Percentiles rank a stretch among this genome's conserved stretches.
These are phyloP conservation scores for Alectoris magna DNA, from an alignment of 2,797 vertebrate genomes.

Conservation along the genomic window DNA sequence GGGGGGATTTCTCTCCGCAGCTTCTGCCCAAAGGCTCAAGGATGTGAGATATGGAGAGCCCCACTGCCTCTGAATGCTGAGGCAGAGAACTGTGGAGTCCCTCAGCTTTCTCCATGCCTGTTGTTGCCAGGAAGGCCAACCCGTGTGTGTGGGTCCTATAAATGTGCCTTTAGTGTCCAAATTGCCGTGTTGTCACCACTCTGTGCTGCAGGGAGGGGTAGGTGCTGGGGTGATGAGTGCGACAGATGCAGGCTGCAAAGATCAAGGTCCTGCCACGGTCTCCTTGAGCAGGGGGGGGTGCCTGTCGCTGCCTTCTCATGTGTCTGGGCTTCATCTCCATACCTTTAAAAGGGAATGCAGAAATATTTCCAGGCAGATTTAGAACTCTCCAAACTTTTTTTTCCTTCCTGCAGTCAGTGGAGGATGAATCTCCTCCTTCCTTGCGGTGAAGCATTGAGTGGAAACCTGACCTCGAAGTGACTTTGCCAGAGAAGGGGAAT, in stretches of 20 bases:
- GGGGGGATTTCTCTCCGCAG: too few relatives aligned
- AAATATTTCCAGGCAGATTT: neutral
- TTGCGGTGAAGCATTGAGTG: neutral
- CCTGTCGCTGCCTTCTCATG: neutral
- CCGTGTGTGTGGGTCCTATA: neutral
- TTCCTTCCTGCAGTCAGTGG: neutral
- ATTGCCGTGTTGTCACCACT: neutral
- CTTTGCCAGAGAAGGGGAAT: neutral
- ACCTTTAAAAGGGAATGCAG: constrained; percentile 10
- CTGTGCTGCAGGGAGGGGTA: neutral
- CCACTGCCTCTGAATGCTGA: neutral
- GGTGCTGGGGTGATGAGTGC: neutral
- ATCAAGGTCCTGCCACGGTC: neutral
- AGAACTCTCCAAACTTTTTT: neutral
- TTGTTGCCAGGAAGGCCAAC: neutral
- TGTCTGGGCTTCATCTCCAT: constrained; percentile 6
- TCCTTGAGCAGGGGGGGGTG: neutral
- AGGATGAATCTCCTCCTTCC: neutral
- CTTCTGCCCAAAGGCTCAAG: too few relatives aligned
- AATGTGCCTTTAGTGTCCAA: neutral
- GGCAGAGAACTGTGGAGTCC: too few relatives aligned
- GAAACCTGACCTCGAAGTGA: neutral
- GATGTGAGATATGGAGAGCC: too few relatives aligned
- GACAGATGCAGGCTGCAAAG: constrained; percentile 10
- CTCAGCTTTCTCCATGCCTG: too few relatives aligned